phyloP scores from a whole-genome alignment of 23 tunicate genomes.

The Trididemnum clinides region DNA sequence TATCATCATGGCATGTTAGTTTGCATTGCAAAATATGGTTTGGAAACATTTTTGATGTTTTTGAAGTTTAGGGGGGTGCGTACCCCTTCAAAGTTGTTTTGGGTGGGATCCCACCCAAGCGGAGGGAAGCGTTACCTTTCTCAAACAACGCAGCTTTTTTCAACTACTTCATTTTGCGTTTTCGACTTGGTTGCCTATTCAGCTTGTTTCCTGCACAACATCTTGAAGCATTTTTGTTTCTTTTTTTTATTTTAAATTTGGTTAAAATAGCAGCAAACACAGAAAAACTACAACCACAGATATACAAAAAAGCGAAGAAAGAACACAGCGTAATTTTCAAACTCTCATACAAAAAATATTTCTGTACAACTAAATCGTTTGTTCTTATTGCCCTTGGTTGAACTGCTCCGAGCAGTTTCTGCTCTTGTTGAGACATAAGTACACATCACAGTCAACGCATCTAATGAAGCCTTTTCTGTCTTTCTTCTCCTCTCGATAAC shows the following conservation, averaged over 20 bases:
- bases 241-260: no score
- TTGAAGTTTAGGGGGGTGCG: not conserved
- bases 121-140: no score
- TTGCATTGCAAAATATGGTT: not conserved
- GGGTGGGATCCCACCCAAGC: not conserved
- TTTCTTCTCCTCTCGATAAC: not conserved
- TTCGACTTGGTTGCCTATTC: no score
- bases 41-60: not conserved
- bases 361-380: not conserved
- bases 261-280: no score
- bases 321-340: no score
- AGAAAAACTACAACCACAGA: not conserved
- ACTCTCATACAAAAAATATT: no score
- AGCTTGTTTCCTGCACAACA: no score
- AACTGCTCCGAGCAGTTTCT: conserved; percentile 18
- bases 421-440: conserved; percentile 2
- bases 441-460: conserved; percentile 12
- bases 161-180: not conserved
- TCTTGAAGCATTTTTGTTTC: no score
- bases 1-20: not conserved
- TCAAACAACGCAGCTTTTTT: not conserved
- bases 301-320: no score
- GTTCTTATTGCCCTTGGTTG: not conserved
- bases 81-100: not conserved
- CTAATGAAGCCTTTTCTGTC: conserved; percentile 12